A percentile compares a stretch with the other conserved stretches of the same genome.
These are phyloP conservation scores for Trilocha varians DNA, from an alignment of 2,888 invertebrate species.

Conservation along the genomic window DNA sequence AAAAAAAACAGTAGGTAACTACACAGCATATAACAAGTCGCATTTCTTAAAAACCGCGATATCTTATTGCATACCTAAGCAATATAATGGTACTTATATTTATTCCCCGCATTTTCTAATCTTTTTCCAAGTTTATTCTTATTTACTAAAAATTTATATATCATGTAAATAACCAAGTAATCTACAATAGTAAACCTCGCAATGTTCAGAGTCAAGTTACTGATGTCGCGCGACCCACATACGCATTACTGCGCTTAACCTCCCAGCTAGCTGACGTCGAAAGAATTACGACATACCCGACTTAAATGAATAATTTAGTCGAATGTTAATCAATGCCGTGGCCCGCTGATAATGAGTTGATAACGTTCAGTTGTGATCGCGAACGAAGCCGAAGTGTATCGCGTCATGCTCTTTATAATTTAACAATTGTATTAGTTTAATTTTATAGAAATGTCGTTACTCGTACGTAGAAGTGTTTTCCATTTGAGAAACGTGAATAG, in stretches of 20 bases:
- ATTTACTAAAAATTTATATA: no score
- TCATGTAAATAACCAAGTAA: no score
- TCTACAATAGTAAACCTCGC: not conserved
- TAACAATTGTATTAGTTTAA: conserved; percentile 2
- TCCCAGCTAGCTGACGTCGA: conserved; percentile 17
- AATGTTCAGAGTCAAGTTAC: not conserved
- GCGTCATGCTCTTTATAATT: conserved; percentile 21
- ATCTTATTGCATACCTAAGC: no score
- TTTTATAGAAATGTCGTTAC: conserved; percentile 37
- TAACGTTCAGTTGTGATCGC: conserved; percentile 42
- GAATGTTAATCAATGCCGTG: conserved; percentile 49
- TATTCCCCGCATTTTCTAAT: no score
- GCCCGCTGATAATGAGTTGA: conserved; percentile 45
- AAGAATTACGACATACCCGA: conserved; percentile 24
- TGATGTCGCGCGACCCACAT: not conserved
- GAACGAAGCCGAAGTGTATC: conserved; percentile 20
- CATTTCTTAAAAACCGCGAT: no score
- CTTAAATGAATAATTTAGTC: conserved; percentile 34
- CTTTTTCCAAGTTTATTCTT: no score
- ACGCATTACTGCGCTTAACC: conserved; percentile 29
- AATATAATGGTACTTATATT: no score
- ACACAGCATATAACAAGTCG: no score
- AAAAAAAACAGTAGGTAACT: no score
- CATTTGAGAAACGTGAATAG: conserved; percentile 40
- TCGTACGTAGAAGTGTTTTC: conserved; percentile 44